Evolutionary conservation across 2,113 vertebrate species (phyloP).

Genomic region (Oryzias woworae): DNA sequence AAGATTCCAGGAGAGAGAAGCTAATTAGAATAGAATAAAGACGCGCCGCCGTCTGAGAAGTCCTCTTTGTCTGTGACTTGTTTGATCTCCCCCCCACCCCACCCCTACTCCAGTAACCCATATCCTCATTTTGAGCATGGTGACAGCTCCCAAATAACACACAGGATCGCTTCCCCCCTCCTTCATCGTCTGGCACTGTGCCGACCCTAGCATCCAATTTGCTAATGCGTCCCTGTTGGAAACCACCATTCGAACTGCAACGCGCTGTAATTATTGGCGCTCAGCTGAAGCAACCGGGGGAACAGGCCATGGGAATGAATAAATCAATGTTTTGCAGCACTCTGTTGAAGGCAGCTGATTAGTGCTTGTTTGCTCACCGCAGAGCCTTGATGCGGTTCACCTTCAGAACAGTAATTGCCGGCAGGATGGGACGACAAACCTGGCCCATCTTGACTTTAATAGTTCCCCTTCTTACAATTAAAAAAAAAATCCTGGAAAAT

Average conservation of each 20-base stretch:
- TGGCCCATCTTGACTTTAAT: constrained; percentile 2
- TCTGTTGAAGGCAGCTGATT: constrained; percentile 16
- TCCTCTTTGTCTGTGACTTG: constrained; percentile 11
- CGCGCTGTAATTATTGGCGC: constrained; percentile 69
- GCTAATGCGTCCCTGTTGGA: constrained; percentile 78
- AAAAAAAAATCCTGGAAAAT: too few species aligned
- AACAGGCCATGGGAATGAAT: constrained; percentile 75
- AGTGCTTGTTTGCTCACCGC: constrained; percentile 29
- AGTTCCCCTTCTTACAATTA: too few species aligned
- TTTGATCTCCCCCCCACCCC: constrained; percentile 44
- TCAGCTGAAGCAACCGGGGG: constrained; percentile 67
- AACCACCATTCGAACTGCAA: constrained; percentile 42
- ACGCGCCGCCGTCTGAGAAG: constrained; percentile 36
- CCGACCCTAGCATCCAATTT: constrained; percentile 75
- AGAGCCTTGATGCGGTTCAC: constrained; percentile 45
- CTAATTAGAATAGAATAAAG: constrained; percentile 11
- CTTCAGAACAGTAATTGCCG: not conserved
- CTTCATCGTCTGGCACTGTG: constrained; percentile 66
- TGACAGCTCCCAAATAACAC: constrained; percentile 73
- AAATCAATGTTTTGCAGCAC: constrained; percentile 65
- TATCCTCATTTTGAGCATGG: constrained; percentile 65
- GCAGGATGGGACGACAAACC: constrained; percentile 7
- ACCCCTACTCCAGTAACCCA: constrained; percentile 37
- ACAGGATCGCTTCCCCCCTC: constrained; percentile 69
- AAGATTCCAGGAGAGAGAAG: too few species aligned